Evolutionary conservation across 1,140 invertebrate species (phyloP).

Genomic region (Linepithema humile): DNA sequence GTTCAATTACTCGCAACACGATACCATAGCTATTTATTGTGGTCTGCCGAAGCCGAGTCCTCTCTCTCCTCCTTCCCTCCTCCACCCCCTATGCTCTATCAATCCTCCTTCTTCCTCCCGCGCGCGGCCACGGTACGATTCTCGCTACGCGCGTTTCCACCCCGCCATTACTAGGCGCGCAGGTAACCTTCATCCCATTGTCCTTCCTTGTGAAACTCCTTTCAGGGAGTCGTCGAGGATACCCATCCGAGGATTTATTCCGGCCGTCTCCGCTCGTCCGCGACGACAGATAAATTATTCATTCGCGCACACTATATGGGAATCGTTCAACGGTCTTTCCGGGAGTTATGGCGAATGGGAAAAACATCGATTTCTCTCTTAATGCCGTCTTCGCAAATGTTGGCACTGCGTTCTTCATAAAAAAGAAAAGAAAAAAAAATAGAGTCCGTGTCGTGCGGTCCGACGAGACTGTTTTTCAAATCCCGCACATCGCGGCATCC

Average conservation of each 20-base stretch:
- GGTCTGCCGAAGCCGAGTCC: constrained; percentile 74
- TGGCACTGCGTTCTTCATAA: not conserved
- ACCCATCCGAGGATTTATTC: constrained; percentile 30
- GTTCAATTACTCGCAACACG: constrained; percentile 82
- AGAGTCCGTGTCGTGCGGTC: not conserved
- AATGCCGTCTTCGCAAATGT: not conserved
- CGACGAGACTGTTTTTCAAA: not conserved
- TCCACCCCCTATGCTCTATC: constrained; percentile 35
- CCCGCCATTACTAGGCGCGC: constrained; percentile 6
- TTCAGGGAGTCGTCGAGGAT: constrained; percentile 18
- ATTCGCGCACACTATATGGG: not conserved
- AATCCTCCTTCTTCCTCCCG: constrained; percentile 20
- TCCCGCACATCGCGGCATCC: not conserved
- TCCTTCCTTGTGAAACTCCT: constrained; percentile 23
- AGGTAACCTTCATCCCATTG: constrained; percentile 36
- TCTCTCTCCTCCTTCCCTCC: too few relatives aligned
- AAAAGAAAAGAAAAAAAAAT: not conserved
- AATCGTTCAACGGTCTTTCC: not conserved
- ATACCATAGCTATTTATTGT: constrained; percentile 81
- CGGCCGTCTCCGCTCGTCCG: constrained; percentile 23
- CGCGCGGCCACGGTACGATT: constrained; percentile 28
- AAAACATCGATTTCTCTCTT: not conserved
- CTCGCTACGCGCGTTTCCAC: constrained; percentile 25
- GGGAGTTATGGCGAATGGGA: not conserved
- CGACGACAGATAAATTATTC: constrained; percentile 43